Percentiles rank a stretch among this genome's conserved stretches.
These are phyloP conservation scores for Blera fallax DNA, from an alignment of 2,888 invertebrate genomes.

Conservation along the genomic window DNA sequence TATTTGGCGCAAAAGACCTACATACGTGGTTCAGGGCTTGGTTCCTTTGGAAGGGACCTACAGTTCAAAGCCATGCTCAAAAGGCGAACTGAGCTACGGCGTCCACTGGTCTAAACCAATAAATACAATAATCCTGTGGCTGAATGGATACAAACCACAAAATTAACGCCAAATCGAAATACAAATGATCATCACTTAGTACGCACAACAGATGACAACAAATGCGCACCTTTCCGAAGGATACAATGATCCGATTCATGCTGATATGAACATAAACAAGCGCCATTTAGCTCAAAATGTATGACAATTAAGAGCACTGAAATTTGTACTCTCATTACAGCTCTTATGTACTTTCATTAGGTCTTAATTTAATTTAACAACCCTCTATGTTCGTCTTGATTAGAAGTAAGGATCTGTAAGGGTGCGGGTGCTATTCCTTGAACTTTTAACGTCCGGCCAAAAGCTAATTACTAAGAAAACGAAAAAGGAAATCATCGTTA, in stretches of 20 bases:
- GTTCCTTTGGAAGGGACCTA: too few species aligned
- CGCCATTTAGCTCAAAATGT: background rate
- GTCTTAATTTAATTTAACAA: constrained; percentile 45
- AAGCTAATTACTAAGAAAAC: constrained; percentile 53
- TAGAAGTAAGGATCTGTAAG: constrained; percentile 33
- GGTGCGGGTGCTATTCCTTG: constrained; percentile 2
- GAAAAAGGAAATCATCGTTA: constrained; percentile 52
- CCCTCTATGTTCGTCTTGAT: constrained; percentile 42
- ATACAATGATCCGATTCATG: background rate
- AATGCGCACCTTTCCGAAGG: too few species aligned
- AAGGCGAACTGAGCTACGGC: too few species aligned
- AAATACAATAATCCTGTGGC: too few species aligned
- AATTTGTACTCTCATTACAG: background rate
- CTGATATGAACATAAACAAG: background rate
- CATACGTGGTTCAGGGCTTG: too few species aligned
- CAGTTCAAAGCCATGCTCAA: too few species aligned
- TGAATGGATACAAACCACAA: too few species aligned
- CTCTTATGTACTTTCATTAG: constrained; percentile 34
- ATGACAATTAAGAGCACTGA: background rate
- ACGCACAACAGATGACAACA: too few species aligned
- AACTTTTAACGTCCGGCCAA: constrained; percentile 40
- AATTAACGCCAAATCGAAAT: too few species aligned
- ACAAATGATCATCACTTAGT: too few species aligned
- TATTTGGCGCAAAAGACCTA: too few species aligned
- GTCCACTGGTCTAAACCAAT: too few species aligned